These are phyloP conservation scores for Chaenodraco wilsoni DNA, from an alignment of 2,797 vertebrate genomes.

Conservation along the genomic window DNA sequence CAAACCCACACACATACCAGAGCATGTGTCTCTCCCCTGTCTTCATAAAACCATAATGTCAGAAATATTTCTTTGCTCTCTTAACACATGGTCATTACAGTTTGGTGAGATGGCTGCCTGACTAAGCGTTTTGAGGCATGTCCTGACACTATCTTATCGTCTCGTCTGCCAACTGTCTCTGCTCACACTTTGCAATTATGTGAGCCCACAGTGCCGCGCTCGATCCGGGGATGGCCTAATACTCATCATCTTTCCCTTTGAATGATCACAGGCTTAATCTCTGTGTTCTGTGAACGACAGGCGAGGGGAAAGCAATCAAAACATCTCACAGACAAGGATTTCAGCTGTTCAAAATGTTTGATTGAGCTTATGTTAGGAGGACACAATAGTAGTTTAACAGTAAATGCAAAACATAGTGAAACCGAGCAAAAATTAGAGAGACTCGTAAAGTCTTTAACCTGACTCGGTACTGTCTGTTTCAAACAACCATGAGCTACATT, in stretches of 20 bases:
- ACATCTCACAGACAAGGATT: conserved; percentile 9
- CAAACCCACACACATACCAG: conserved; percentile 72
- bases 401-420: not conserved
- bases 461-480: not conserved
- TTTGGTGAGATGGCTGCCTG: conserved; percentile 76
- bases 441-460: not conserved
- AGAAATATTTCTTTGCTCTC: conserved; percentile 76
- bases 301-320: conserved; percentile 13
- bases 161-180: conserved; percentile 74
- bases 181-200: conserved; percentile 78
- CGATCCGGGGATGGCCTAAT: conserved; percentile 30
- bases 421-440: not conserved
- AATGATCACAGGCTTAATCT: conserved; percentile 23
- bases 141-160: conserved; percentile 67
- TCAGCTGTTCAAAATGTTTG: not conserved
- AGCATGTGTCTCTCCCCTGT: conserved; percentile 58
- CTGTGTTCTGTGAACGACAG: conserved; percentile 7
- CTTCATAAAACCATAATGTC: conserved; percentile 75
- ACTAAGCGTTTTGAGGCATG: conserved; percentile 78
- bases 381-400: not conserved
- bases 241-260: conserved; percentile 16
- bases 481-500: not conserved
- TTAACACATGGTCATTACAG: conserved; percentile 79
- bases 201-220: conserved; percentile 59
- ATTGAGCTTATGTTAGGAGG: not conserved